Evolutionary conservation across 2,888 invertebrate species (phyloP).

Genomic region (Matsumyia berberina): DNA sequence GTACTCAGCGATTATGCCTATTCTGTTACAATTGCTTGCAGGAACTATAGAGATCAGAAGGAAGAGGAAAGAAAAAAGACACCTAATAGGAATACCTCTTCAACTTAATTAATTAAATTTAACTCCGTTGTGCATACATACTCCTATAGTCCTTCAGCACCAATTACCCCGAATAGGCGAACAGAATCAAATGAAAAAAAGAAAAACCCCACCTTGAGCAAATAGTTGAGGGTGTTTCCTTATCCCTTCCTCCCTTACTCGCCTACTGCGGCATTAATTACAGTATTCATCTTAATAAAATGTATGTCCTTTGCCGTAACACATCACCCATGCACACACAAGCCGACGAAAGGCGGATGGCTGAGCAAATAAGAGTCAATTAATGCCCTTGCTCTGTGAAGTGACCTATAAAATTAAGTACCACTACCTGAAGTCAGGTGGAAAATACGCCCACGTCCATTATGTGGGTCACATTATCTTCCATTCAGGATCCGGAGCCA

Average conservation of each 20-base stretch:
- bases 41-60: too few relatives aligned
- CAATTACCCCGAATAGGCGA: not conserved
- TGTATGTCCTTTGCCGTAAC: conserved; percentile 1
- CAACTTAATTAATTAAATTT: conserved; percentile 19
- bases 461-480: conserved; percentile 29
- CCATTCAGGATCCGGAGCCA: conserved; percentile 25
- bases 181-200: not conserved
- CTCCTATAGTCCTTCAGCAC: conserved; percentile 1
- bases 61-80: too few relatives aligned
- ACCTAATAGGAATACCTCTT: too few relatives aligned
- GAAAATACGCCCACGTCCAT: conserved; percentile 26
- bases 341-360: conserved; percentile 9
- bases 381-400: conserved; percentile 60
- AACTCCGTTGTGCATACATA: not conserved
- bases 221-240: not conserved
- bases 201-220: not conserved
- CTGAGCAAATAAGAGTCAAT: conserved; percentile 55
- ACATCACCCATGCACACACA: not conserved
- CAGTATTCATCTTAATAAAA: conserved; percentile 37
- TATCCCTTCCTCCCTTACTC: not conserved
- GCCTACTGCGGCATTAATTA: conserved; percentile 20
- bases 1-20: too few relatives aligned
- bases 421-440: conserved; percentile 59
- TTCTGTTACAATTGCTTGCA: too few relatives aligned
- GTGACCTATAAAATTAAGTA: conserved; percentile 68